Base-by-base conservation (phyloP, 2,888 invertebrate genomes). In the Dexiosoma caninum region DNA sequence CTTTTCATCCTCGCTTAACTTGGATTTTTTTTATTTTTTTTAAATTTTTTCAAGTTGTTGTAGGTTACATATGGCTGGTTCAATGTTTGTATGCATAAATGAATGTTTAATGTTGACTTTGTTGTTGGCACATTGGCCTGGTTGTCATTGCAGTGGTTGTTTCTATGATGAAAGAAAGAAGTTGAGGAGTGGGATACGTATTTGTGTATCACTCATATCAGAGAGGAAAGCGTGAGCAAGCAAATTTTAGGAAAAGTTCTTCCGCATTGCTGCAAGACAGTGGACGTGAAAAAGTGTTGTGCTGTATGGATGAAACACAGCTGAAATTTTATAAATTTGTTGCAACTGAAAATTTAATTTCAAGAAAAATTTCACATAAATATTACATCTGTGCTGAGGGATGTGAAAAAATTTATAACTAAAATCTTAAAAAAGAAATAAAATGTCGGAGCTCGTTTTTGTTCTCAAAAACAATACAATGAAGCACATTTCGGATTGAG, bases 81-180 rank as follows among this genome's bases (percentile, higher is more conserved):
- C 72, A 77, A 62, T 77, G 81, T 77, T 81, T 77, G 69, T 69
- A 19, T 69, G 77, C 77, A 81, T 67, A 78, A 75, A 49, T 76
- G 42, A 78, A 79, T 81, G 64, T 66, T 74, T 76, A 77, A 72
- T 57, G 74, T 76, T 81, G 72, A 69, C 59, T 70, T 53, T 57
- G 79, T 70, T 72, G 78, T 70, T 78, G 78, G 71, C 78, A 81
- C 76, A 70, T 75, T 78, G 78, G 78, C 78, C 78, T 72, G 76
- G 44, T 70, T 77, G 78, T 77, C 78, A 74, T 77, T 81, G 81
- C 77, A 81, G 81, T 76, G 44, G 46, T 67, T 70, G 57, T 53
- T 16, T 62, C 27, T 32, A 32, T 60, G 32, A 30, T 40, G 37
- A 42, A 55, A 42, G 53, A 72, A 14, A 14, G 19, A n/a, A 32